Conservation (phyloP, 2,888 invertebrate genomes). For the Lithophane socia region DNA sequence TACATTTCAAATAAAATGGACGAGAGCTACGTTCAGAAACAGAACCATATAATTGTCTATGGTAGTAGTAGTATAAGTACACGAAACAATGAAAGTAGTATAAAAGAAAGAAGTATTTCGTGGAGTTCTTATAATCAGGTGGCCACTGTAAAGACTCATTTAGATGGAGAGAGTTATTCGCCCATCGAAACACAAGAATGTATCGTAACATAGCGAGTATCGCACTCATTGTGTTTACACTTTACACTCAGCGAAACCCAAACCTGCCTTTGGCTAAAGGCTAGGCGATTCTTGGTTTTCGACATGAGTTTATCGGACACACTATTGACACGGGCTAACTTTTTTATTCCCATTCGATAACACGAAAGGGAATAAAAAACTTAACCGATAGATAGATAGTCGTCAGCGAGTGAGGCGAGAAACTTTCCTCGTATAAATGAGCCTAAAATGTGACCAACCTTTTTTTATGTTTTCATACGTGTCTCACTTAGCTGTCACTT, state of each 20-base stretch:
- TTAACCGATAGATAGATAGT: neutral
- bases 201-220: neutral
- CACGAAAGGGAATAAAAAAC: neutral
- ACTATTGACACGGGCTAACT: neutral
- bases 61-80: too few species aligned
- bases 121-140: neutral
- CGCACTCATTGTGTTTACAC: neutral
- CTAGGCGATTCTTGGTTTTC: neutral
- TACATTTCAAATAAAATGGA: constrained; percentile 24
- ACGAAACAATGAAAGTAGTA: constrained; percentile 9
- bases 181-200: neutral
- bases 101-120: neutral
- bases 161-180: neutral
- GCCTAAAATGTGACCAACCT: neutral
- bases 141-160: neutral
- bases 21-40: neutral
- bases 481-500: constrained; percentile 24
- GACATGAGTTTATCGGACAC: neutral
- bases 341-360: neutral
- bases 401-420: neutral
- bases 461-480: neutral
- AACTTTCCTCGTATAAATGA: neutral
- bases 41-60: constrained; percentile 1
- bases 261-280: neutral
- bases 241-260: neutral